Conservation (phyloP, 1,140 invertebrate genomes). For the Helicorthomorpha holstii region DNA sequence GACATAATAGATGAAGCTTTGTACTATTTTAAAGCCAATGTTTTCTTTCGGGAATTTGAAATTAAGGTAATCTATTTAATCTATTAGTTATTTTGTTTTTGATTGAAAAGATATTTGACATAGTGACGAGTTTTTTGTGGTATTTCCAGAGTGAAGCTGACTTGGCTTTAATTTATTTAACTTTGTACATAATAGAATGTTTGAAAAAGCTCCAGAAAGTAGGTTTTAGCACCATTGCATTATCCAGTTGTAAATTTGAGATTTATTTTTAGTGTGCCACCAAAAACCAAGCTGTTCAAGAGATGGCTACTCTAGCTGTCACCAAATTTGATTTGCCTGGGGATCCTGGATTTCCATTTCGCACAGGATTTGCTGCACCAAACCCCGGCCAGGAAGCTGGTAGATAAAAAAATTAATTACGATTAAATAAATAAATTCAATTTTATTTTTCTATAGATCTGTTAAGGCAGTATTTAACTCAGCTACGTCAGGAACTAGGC, state of each 20-base stretch:
- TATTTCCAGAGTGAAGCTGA: conserved; percentile 68
- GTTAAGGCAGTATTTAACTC: conserved; percentile 83
- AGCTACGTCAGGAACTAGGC: conserved; percentile 89
- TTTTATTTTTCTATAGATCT: conserved; percentile 42
- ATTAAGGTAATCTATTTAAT: conserved; percentile 54
- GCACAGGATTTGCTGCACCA: conserved; percentile 89
- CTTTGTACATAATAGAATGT: conserved; percentile 97
- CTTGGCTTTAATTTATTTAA: conserved; percentile 91
- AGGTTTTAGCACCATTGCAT: conserved; percentile 4
- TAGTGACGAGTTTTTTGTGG: background rate
- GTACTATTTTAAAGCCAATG: conserved; percentile 96
- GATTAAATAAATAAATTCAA: conserved; percentile 3
- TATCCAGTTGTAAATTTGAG: background rate
- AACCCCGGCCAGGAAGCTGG: conserved; percentile 55
- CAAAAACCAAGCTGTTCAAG: conserved; percentile 76
- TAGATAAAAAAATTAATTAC: conserved; percentile 14
- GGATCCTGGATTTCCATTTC: conserved; percentile 88
- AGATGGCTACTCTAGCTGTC: conserved; percentile 90
- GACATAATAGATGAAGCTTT: conserved; percentile 98
- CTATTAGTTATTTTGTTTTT: too few species aligned
- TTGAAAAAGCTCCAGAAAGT: conserved; percentile 80
- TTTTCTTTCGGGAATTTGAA: conserved; percentile 97
- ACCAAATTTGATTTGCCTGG: conserved; percentile 94
- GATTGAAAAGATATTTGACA: too few species aligned
- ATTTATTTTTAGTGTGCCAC: conserved; percentile 41